phyloP scores from a whole-genome alignment of 2,888 invertebrate species.

The Oscheius sp. region DNA sequence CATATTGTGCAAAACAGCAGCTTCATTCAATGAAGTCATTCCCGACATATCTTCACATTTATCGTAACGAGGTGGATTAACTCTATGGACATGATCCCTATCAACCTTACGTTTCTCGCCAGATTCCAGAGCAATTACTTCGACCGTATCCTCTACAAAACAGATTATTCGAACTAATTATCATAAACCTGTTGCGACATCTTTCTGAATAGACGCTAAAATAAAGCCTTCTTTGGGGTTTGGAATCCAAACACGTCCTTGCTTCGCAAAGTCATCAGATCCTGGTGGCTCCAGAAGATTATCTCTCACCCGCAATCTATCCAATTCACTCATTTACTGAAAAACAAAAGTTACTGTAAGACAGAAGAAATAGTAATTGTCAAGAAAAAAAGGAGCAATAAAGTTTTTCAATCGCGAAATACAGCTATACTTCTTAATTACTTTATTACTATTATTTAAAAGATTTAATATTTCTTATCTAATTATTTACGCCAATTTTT shows the following conservation, averaged over 20 bases:
- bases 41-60: slow-evolving; percentile 99
- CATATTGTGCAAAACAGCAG: slow-evolving; percentile 97
- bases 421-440: too few species aligned
- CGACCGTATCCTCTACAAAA: slow-evolving; percentile 1
- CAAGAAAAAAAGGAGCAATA: too few species aligned
- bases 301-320: too few species aligned
- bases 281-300: too few species aligned
- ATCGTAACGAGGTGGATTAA: slow-evolving; percentile 99
- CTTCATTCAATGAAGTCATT: slow-evolving; percentile 97
- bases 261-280: slow-evolving; percentile 99
- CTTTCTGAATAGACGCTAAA: slow-evolving; percentile 91
- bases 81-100: slow-evolving; percentile 42
- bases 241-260: slow-evolving; percentile 97
- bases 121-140: slow-evolving; percentile 93
- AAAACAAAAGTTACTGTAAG: too few species aligned
- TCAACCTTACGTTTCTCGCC: slow-evolving; percentile 78
- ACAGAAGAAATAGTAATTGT: too few species aligned
- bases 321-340: too few species aligned
- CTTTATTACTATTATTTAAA: too few species aligned
- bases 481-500: too few species aligned
- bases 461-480: too few species aligned
- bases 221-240: slow-evolving; percentile 87
- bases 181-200: slow-evolving; percentile 79
- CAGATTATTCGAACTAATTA: neutral
- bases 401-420: too few species aligned